Conservation (phyloP, 2,888 invertebrate species). For the Nomada ruficornis region DNA sequence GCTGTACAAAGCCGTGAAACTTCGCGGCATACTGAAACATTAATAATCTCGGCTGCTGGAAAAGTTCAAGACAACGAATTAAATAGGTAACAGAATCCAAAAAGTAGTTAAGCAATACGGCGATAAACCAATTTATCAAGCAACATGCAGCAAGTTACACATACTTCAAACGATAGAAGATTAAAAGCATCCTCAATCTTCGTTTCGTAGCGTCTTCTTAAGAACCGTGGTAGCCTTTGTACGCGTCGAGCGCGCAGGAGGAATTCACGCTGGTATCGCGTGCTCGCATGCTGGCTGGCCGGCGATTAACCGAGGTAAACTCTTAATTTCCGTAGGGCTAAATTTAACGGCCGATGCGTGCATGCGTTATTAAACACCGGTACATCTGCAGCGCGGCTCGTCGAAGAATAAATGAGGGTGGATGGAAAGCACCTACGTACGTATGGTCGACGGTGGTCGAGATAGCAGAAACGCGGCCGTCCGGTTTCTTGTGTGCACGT, state of each 20-base stretch:
- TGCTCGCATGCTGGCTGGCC: conserved; percentile 20
- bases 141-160: neutral
- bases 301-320: conserved; percentile 57
- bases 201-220: neutral
- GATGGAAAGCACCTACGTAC: conserved; percentile 33
- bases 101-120: too few species aligned
- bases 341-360: conserved; percentile 68
- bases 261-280: conserved; percentile 51
- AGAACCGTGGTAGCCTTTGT: neutral
- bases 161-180: neutral
- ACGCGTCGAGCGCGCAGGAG: conserved; percentile 8
- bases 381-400: conserved; percentile 70
- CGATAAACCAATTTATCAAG: too few species aligned
- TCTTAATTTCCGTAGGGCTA: conserved; percentile 62
- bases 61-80: too few species aligned
- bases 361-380: conserved; percentile 64
- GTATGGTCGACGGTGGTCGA: conserved; percentile 55
- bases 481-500: conserved; percentile 66
- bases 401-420: conserved; percentile 78
- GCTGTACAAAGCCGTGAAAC: neutral
- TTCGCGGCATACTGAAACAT: neutral
- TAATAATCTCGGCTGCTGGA: neutral
- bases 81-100: too few species aligned
- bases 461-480: conserved; percentile 68
- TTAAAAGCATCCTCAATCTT: neutral